Evolutionary conservation across 2,797 vertebrate genomes (phyloP).

Genomic region (Poecilia picta): DNA sequence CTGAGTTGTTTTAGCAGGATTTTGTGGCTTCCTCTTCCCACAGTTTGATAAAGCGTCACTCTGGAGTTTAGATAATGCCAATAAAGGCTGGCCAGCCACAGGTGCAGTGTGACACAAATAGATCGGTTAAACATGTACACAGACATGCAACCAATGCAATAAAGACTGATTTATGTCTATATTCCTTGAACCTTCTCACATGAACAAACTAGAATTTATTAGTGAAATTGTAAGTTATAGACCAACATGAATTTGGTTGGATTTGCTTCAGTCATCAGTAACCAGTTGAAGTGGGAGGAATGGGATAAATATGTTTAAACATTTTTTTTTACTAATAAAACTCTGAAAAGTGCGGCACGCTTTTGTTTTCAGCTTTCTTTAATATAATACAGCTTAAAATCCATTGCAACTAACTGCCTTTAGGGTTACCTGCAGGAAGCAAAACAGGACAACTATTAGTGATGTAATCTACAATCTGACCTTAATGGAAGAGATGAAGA

Average conservation of each 20-base stretch:
- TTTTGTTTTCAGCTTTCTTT: not conserved
- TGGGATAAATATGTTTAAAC: not conserved
- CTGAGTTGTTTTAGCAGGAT: slow-evolving; percentile 87
- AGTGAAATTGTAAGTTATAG: not conserved
- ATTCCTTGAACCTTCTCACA: not conserved
- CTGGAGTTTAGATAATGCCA: slow-evolving; percentile 81
- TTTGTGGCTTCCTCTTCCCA: slow-evolving; percentile 89
- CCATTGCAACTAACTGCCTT: not conserved
- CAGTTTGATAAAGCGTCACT: slow-evolving; percentile 83
- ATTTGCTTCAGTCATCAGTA: not conserved
- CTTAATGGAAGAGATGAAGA: not conserved
- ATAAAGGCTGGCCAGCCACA: slow-evolving; percentile 74
- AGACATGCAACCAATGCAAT: slow-evolving; percentile 9
- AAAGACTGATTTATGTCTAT: not conserved
- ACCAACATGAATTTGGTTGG: not conserved
- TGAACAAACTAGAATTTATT: not conserved
- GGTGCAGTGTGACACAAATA: slow-evolving; percentile 77
- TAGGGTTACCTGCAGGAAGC: not conserved
- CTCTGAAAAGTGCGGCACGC: not conserved
- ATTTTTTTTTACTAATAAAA: not conserved
- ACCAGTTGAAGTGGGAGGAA: not conserved
- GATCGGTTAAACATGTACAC: slow-evolving; percentile 68
- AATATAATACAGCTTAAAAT: not conserved
- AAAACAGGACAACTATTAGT: not conserved
- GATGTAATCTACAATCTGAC: not conserved